These are phyloP conservation scores for Ochropleura leucogaster DNA, from an alignment of 2,888 invertebrate genomes.

Conservation along the genomic window DNA sequence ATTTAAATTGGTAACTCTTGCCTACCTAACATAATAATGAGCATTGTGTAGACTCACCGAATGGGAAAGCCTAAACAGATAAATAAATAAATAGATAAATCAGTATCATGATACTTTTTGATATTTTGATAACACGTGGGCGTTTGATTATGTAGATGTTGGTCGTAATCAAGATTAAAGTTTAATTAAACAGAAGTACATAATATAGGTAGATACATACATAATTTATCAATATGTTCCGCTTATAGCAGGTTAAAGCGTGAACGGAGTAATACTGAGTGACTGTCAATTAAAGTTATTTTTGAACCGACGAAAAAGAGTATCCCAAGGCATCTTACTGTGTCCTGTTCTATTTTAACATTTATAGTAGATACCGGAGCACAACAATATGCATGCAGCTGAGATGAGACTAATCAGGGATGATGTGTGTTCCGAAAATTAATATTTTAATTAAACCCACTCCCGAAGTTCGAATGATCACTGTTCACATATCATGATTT, in stretches of 20 bases:
- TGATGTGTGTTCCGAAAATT: neutral
- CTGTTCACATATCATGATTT: neutral
- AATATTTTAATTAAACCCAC: too few relatives aligned
- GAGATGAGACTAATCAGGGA: neutral
- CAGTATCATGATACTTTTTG: neutral
- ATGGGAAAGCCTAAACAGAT: neutral
- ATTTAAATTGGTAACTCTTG: neutral
- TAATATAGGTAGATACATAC: too few relatives aligned
- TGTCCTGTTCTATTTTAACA: conserved; percentile 1
- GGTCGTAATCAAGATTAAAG: too few relatives aligned
- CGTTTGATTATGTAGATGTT: neutral
- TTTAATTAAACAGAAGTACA: neutral
- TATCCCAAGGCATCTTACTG: conserved; percentile 8
- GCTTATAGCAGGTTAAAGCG: too few relatives aligned
- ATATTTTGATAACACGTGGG: neutral
- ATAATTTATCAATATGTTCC: too few relatives aligned
- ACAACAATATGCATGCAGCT: conserved; percentile 1
- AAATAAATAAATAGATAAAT: neutral
- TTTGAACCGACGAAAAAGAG: neutral
- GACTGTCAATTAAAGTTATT: neutral
- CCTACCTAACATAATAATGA: neutral
- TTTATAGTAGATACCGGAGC: neutral
- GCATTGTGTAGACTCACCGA: neutral
- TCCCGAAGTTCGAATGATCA: too few relatives aligned
- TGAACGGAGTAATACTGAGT: too few relatives aligned